These are phyloP conservation scores for Pristionchus japonicus DNA, from an alignment of 2,888 invertebrate species.

Conservation along the genomic window DNA sequence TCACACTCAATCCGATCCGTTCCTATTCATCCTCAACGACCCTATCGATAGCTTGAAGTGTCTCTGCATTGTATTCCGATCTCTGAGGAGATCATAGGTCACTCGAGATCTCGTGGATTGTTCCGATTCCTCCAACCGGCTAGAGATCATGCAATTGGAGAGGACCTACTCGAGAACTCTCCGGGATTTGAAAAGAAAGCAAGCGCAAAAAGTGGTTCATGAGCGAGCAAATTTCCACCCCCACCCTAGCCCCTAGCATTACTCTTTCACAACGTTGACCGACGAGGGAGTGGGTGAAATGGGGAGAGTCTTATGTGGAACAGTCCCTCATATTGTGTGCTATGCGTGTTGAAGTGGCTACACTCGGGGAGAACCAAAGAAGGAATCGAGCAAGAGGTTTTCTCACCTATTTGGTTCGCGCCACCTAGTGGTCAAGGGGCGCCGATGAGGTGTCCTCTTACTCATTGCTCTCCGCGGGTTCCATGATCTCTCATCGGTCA, in stretches of 20 bases:
- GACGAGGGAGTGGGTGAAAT: too few relatives aligned
- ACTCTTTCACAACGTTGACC: too few relatives aligned
- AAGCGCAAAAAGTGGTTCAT: conserved; percentile 1
- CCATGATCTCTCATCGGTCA: not conserved
- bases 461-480: not conserved
- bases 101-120: not conserved
- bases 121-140: too few relatives aligned
- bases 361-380: not conserved
- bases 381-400: not conserved
- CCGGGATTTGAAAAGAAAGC: not conserved
- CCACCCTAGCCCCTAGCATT: not conserved
- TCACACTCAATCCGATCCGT: not conserved
- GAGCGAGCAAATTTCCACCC: not conserved
- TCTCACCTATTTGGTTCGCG: not conserved
- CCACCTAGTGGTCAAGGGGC: not conserved
- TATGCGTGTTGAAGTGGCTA: not conserved
- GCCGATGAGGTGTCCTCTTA: not conserved
- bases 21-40: not conserved
- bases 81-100: not conserved
- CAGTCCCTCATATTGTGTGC: not conserved
- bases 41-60: too few relatives aligned
- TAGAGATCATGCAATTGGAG: too few relatives aligned
- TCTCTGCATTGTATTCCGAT: not conserved
- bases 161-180: not conserved
- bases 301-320: not conserved